These are phyloP conservation scores for Coenonympha arcania DNA, from an alignment of 2,888 invertebrate genomes.

Conservation along the genomic window DNA sequence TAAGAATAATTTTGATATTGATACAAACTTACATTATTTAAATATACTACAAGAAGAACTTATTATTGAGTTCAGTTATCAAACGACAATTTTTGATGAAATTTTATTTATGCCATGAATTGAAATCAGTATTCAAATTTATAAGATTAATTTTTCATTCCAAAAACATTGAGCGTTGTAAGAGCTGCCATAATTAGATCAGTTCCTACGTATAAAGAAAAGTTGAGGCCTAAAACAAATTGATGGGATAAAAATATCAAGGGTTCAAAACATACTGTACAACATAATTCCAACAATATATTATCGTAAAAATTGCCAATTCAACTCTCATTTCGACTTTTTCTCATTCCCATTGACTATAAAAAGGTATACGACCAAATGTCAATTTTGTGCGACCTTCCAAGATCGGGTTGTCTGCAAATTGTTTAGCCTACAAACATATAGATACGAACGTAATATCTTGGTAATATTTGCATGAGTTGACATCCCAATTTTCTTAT, in stretches of 20 bases:
- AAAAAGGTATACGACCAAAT: slow-evolving; percentile 50
- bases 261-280: neutral
- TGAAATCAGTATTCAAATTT: too few species aligned
- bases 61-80: too few species aligned
- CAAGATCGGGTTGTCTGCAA: slow-evolving; percentile 50
- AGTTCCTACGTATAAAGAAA: too few species aligned
- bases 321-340: slow-evolving; percentile 10
- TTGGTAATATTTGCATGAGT: slow-evolving; percentile 36
- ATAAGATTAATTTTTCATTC: too few species aligned
- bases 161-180: too few species aligned
- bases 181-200: too few species aligned
- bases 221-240: too few species aligned
- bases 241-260: too few species aligned
- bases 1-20: neutral
- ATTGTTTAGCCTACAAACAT: slow-evolving; percentile 22
- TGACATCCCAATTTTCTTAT: slow-evolving; percentile 39
- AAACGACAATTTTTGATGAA: too few species aligned
- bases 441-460: slow-evolving; percentile 31
- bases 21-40: neutral
- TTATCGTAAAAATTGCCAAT: slow-evolving; percentile 14
- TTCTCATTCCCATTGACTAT: slow-evolving; percentile 40
- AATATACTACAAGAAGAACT: too few species aligned
- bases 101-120: too few species aligned
- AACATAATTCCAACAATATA: neutral
- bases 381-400: slow-evolving; percentile 45